These are phyloP conservation scores for Malurus elegans DNA, from an alignment of 2,113 vertebrate genomes.

Conservation along the genomic window DNA sequence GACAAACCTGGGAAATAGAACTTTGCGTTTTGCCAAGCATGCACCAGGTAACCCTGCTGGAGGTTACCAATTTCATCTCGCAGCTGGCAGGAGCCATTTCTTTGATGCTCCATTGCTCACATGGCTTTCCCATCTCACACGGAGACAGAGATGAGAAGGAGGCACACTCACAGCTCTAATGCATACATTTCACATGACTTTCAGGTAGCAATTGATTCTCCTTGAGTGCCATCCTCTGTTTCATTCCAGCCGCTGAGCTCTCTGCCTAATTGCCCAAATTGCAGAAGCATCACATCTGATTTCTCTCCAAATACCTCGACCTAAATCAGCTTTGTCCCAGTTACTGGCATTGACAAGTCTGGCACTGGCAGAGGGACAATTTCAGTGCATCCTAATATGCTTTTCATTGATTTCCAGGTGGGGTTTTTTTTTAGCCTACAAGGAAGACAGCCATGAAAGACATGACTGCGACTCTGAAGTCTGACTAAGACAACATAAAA, in stretches of 20 bases:
- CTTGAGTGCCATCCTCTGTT: neutral
- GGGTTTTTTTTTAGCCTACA: neutral
- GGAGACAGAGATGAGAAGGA: neutral
- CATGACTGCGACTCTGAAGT: neutral
- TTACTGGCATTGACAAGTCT: neutral
- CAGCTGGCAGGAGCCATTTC: neutral
- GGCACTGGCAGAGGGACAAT: neutral
- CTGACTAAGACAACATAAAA: neutral
- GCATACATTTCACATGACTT: neutral
- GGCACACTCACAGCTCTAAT: neutral
- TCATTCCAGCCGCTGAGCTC: neutral
- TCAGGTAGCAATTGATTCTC: neutral
- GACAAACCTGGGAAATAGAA: neutral
- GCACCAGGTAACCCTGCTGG: neutral
- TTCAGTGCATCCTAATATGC: neutral
- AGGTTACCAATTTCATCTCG: neutral
- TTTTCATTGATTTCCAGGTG: neutral
- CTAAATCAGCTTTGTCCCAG: conserved; percentile 11
- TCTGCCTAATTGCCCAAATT: conserved; percentile 11
- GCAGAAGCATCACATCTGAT: neutral
- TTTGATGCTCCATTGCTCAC: neutral
- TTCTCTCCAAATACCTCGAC: conserved; percentile 19
- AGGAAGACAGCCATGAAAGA: neutral
- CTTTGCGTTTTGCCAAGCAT: neutral
- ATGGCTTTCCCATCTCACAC: neutral